phyloP scores from a whole-genome alignment of 2,113 vertebrate species.

The Calidris pugnax region DNA sequence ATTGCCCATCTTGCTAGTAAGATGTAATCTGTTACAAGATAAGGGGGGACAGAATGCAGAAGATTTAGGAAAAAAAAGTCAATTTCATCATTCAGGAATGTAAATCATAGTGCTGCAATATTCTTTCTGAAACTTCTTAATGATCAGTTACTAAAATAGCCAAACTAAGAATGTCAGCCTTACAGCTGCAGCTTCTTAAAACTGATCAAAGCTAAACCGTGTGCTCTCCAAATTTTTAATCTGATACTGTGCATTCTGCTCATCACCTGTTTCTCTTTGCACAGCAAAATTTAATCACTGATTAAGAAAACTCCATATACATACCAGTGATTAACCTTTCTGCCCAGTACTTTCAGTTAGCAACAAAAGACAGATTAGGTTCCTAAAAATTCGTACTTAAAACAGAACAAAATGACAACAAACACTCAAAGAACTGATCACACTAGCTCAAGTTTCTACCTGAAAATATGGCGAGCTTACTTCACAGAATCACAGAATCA shows the following conservation, averaged over 20 bases:
- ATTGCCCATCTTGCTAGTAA: not conserved
- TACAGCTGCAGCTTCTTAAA: slow-evolving; percentile 54
- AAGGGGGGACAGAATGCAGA: not conserved
- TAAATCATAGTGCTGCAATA: slow-evolving; percentile 27
- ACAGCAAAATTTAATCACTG: not conserved
- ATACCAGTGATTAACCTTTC: not conserved
- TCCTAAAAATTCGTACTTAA: not conserved
- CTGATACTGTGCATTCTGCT: not conserved
- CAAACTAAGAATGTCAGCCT: slow-evolving; percentile 7
- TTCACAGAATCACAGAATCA: no score
- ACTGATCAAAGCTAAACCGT: not conserved
- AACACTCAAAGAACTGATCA: not conserved
- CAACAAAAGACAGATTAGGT: not conserved
- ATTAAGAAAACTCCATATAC: not conserved
- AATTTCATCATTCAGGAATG: slow-evolving; percentile 3
- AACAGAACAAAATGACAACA: not conserved
- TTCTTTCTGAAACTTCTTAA: slow-evolving; percentile 29
- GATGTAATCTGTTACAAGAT: not conserved
- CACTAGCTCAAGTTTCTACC: not conserved
- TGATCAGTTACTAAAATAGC: slow-evolving; percentile 46
- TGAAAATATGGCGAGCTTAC: not conserved
- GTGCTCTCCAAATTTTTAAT: not conserved
- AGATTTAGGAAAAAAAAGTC: slow-evolving; percentile 20
- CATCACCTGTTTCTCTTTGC: not conserved
- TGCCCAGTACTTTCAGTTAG: not conserved